Conservation (phyloP, 2,888 invertebrate genomes). For the Cepaea hortensis region DNA sequence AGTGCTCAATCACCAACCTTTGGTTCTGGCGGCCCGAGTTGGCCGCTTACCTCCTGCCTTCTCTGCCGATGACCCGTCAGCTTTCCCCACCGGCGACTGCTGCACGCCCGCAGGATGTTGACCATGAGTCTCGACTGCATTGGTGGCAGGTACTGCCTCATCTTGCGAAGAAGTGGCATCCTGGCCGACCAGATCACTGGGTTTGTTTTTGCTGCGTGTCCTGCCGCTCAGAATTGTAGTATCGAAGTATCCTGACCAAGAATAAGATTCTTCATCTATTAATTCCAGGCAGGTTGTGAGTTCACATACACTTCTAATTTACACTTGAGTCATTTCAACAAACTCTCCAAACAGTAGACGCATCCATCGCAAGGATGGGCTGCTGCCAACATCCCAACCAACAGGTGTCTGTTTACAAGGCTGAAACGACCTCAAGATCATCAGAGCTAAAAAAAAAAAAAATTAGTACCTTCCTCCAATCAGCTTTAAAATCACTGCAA, state of each 20-base stretch:
- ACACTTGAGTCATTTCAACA: conserved; percentile 12
- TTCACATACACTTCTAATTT: neutral
- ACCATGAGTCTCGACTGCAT: neutral
- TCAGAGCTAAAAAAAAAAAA: no score
- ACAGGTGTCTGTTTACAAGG: no score
- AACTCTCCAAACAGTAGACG: neutral
- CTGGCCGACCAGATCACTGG: neutral
- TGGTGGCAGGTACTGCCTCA: conserved; percentile 5
- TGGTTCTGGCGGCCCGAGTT: conserved; percentile 52
- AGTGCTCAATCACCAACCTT: conserved; percentile 45
- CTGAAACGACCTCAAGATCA: no score
- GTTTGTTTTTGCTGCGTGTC: conserved; percentile 54
- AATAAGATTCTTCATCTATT: conserved; percentile 1
- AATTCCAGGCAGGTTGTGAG: neutral
- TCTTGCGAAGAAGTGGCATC: neutral
- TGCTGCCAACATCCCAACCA: no score
- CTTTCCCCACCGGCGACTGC: neutral
- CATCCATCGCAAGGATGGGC: no score
- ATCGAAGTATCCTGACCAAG: conserved; percentile 55
- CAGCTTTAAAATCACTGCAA: no score
- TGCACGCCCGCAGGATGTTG: neutral
- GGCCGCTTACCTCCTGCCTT: conserved; percentile 50
- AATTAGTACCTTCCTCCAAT: no score
- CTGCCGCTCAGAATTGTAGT: conserved; percentile 55
- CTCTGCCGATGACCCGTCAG: conserved; percentile 21